Percentiles rank a stretch among this genome's conserved stretches.
Conservation (phyloP, 2,113 vertebrate genomes). For the Himantopus leucocephalus region DNA sequence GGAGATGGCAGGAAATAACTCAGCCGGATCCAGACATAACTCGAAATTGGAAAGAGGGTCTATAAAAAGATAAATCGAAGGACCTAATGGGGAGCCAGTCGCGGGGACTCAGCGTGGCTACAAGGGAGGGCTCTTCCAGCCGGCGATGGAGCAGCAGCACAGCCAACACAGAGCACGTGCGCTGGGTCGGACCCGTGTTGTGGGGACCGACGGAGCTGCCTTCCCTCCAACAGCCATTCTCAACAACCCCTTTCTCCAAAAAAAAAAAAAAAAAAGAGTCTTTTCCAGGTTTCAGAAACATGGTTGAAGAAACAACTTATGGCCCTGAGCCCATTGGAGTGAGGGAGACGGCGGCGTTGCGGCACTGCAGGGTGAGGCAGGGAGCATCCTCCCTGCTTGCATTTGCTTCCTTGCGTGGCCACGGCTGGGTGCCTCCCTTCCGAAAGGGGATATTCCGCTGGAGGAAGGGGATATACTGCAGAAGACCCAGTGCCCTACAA, state of each 20-base stretch:
- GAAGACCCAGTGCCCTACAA: not conserved
- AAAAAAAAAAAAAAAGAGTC: not conserved
- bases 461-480: not conserved
- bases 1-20: conserved; percentile 6
- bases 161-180: rapidly evolving
- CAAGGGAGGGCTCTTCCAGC: not conserved
- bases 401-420: rapidly evolving
- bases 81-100: not conserved
- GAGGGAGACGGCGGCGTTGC: not conserved
- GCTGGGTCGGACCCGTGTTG: not conserved
- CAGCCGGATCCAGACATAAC: not conserved
- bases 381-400: not conserved
- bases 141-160: rapidly evolving
- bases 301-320: not conserved
- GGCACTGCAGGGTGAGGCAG: not conserved
- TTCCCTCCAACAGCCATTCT: not conserved
- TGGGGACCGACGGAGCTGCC: not conserved
- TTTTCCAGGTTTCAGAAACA: not conserved
- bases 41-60: not conserved
- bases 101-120: rapidly evolving
- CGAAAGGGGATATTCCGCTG: rapidly evolving
- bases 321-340: not conserved
- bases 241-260: not conserved
- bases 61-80: not conserved
- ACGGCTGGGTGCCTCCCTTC: not conserved